Percentiles rank a stretch among this genome's conserved stretches.
These are phyloP conservation scores for Sminthurides aquaticus DNA, from an alignment of 2,888 invertebrate species.

Conservation along the genomic window DNA sequence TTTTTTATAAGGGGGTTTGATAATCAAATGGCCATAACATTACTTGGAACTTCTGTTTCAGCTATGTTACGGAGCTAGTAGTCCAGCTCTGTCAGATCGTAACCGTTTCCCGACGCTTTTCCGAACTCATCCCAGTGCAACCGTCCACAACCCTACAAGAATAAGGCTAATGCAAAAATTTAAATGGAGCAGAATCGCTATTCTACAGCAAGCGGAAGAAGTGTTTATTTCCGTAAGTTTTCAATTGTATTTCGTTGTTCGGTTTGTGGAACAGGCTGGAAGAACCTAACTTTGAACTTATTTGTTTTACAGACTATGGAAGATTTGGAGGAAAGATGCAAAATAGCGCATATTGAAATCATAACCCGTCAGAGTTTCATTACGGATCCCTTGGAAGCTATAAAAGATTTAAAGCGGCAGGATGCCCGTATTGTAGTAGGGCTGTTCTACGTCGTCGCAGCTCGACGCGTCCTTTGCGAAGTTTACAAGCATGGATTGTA, in stretches of 20 bases:
- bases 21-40: constrained; percentile 6
- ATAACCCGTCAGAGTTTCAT: constrained; percentile 93
- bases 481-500: constrained; percentile 88
- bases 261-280: no score
- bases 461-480: constrained; percentile 91
- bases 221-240: constrained; percentile 79
- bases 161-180: constrained; percentile 95
- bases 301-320: constrained; percentile 89
- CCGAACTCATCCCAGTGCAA: constrained; percentile 97
- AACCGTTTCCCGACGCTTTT: constrained; percentile 95
- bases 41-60: constrained; percentile 49
- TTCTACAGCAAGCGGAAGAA: constrained; percentile 96
- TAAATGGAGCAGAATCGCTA: constrained; percentile 94
- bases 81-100: constrained; percentile 93
- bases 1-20: no score
- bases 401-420: constrained; percentile 80
- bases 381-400: constrained; percentile 93
- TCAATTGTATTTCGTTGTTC: not conserved
- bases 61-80: constrained; percentile 98
- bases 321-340: constrained; percentile 89
- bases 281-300: no score
- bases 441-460: constrained; percentile 95
- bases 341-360: constrained; percentile 86
- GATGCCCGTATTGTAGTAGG: constrained; percentile 98
- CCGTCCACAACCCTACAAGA: constrained; percentile 95